phyloP scores from a whole-genome alignment of 2,888 invertebrate species.

The Lasius platythorax region DNA sequence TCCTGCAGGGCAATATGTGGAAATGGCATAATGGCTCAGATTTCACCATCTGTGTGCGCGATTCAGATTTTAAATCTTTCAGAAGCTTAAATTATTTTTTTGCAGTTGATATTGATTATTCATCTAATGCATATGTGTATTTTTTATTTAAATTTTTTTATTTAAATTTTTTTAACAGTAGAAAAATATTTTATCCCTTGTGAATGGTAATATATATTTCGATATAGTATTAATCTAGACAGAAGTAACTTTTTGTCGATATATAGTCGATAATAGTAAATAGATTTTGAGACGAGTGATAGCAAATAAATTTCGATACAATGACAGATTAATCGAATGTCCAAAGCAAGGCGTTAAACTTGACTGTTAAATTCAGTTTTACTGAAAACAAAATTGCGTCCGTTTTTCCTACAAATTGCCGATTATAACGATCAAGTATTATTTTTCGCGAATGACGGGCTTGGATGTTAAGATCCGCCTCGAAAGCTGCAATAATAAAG shows the following conservation, averaged over 20 bases:
- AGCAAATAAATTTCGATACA: conserved; percentile 35
- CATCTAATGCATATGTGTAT: not conserved
- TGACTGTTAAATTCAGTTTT: conserved; percentile 36
- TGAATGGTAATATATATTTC: not conserved
- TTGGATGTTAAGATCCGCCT: conserved; percentile 68
- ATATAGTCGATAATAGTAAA: conserved; percentile 26
- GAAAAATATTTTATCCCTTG: not conserved
- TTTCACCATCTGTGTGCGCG: not conserved
- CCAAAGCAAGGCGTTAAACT: conserved; percentile 29
- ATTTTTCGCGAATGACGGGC: conserved; percentile 53
- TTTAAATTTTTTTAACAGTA: not conserved
- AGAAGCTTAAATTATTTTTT: not conserved
- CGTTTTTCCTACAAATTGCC: conserved; percentile 49
- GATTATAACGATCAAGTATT: conserved; percentile 57
- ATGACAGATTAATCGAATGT: conserved; percentile 39
- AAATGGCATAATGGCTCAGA: conserved; percentile 25
- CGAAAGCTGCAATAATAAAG: conserved; percentile 63
- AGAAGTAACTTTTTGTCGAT: conserved; percentile 6
- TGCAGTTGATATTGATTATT: not conserved
- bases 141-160: not conserved
- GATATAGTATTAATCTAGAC: conserved; percentile 11
- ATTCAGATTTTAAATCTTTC: not conserved
- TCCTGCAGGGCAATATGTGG: conserved; percentile 18
- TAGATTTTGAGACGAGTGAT: conserved; percentile 33
- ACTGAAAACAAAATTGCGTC: conserved; percentile 34